These are phyloP conservation scores for Pomatostomus ruficeps DNA, from an alignment of 2,113 vertebrate genomes.

Conservation along the genomic window DNA sequence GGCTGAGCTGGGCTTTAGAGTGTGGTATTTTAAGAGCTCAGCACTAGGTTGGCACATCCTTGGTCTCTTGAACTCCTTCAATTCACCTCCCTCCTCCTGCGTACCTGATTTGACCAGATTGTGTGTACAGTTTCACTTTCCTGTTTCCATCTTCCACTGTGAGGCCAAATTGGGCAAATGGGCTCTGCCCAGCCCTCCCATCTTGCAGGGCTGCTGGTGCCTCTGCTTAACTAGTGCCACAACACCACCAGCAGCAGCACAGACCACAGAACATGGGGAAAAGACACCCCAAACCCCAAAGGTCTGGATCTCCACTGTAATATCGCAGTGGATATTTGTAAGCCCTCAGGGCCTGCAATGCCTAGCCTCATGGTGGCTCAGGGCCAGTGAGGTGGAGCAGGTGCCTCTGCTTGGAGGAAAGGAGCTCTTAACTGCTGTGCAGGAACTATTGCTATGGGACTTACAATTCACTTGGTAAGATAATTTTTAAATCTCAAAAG, in stretches of 20 bases:
- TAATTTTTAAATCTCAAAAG: not conserved
- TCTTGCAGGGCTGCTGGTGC: not conserved
- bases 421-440: not conserved
- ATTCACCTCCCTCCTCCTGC: not conserved
- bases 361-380: not conserved
- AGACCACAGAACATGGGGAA: not conserved
- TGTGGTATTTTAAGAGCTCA: not conserved
- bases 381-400: not conserved
- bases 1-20: not conserved
- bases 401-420: not conserved
- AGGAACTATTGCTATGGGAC: not conserved
- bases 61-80: not conserved
- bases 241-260: not conserved
- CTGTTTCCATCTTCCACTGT: not conserved
- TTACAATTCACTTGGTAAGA: not conserved
- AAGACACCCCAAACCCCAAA: not conserved
- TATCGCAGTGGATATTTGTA: not conserved
- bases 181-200: not conserved
- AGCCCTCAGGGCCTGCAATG: not conserved
- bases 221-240: not conserved
- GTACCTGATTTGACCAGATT: not conserved
- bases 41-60: fast-evolving
- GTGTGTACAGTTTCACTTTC: not conserved
- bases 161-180: not conserved
- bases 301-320: not conserved